Evolutionary conservation across 2,113 vertebrate genomes (phyloP).

Genomic region (Emydura subglobosa): DNA sequence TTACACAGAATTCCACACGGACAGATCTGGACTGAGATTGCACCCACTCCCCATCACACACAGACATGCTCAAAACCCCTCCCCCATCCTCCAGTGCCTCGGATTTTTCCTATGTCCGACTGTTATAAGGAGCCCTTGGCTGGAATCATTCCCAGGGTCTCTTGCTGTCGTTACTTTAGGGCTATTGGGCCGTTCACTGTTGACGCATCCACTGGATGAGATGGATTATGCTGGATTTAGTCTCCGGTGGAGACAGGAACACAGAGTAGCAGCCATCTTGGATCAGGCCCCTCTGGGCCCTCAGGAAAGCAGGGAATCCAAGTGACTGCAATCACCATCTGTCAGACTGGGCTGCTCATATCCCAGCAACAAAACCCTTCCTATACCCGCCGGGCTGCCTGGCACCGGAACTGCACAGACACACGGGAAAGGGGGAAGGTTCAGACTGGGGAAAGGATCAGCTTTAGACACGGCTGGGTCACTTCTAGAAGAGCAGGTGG

Average conservation of each 20-base stretch:
- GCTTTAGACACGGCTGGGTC: too few relatives aligned
- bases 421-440: not conserved
- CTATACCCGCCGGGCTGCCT: not conserved
- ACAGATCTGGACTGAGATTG: not conserved
- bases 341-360: too few relatives aligned
- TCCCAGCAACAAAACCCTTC: not conserved
- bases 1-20: not conserved
- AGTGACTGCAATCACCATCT: too few relatives aligned
- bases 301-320: too few relatives aligned
- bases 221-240: too few relatives aligned
- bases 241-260: too few relatives aligned
- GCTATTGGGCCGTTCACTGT: not conserved
- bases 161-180: not conserved
- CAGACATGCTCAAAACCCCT: not conserved
- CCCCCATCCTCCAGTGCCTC: not conserved
- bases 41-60: not conserved
- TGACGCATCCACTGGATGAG: too few relatives aligned
- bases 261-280: too few relatives aligned
- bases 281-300: too few relatives aligned
- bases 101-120: not conserved
- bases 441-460: too few relatives aligned
- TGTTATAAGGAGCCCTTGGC: not conserved
- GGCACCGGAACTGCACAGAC: not conserved
- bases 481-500: not conserved
- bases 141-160: not conserved